Evolutionary conservation across 2,888 invertebrate genomes (phyloP).

Genomic region (Macrophya annulata): DNA sequence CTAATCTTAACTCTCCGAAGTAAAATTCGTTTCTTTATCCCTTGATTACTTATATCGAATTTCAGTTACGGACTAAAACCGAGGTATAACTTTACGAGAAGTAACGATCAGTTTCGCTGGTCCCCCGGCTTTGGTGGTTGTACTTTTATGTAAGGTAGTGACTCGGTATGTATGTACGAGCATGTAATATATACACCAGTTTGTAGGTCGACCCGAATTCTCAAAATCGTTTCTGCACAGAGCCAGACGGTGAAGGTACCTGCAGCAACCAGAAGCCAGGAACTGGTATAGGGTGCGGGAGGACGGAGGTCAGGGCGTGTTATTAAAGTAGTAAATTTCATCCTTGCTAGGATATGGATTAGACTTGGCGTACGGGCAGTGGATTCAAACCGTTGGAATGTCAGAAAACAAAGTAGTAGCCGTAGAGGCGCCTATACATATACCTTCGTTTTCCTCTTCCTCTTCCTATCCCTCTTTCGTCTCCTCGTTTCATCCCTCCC

Average conservation of each 20-base stretch:
- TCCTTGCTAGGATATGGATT: slow-evolving; percentile 69
- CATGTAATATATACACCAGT: background rate
- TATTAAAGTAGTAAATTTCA: slow-evolving; percentile 75
- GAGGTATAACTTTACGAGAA: background rate
- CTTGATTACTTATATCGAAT: background rate
- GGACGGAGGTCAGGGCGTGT: slow-evolving; percentile 61
- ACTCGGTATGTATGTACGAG: background rate
- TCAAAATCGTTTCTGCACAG: slow-evolving; percentile 65
- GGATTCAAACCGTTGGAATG: slow-evolving; percentile 53
- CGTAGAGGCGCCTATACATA: slow-evolving; percentile 11
- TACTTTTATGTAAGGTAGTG: slow-evolving; percentile 15
- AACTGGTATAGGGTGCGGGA: slow-evolving; percentile 21
- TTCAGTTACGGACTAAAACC: background rate
- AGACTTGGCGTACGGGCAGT: slow-evolving; percentile 62
- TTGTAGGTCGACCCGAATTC: slow-evolving; percentile 67
- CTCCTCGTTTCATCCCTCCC: slow-evolving; percentile 20
- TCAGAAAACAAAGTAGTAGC: slow-evolving; percentile 51
- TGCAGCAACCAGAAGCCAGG: slow-evolving; percentile 40
- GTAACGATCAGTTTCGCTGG: background rate
- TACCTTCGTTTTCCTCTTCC: slow-evolving; percentile 43
- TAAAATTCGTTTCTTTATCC: background rate
- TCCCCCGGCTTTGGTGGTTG: background rate
- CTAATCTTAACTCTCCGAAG: background rate
- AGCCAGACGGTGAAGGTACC: slow-evolving; percentile 31
- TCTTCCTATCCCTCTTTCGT: slow-evolving; percentile 5